Evolutionary conservation across 1,140 invertebrate species (phyloP), one percentile per base, ranked within the genome.

Genomic region (Pseudomyrmex cubaensis): DNA sequence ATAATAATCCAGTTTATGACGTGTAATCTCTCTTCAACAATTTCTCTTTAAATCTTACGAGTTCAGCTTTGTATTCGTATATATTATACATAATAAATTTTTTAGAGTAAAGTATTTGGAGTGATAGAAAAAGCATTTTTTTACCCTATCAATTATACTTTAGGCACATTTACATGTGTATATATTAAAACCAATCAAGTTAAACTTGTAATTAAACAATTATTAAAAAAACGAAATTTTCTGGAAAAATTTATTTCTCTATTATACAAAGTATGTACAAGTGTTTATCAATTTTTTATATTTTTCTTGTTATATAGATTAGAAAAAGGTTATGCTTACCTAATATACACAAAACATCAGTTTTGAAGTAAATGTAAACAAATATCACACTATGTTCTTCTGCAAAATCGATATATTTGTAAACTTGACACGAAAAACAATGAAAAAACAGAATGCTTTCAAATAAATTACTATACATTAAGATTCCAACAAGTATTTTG

Each of bases 31-130:
- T 78, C 56, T 50, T 1, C n/a, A 78, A 59, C 35, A 46, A 77
- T 35, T 9, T 52, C 59, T 77, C 69, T 62, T 70, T 25, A 69
- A 78, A 67, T 78, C 3, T 3, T 75, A 63, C 5, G 4, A 78
- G 20, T 67, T 77, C 57, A 25, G 50, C 35, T 48, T 59, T 12
- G 13, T 57, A 78, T 78, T 69, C 0, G 35, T 48, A 59, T 7
- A 62, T 9, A 17, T 57, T 57, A 57, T 57, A 57, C 35, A 52
- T n/a, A 59, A 67, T 46, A 22, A 12, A 22, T 67, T 46, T 77
- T 67, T 25, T 64, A 10, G 35, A 56, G 20, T 69, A 13, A 48
- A 69, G 20, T 25, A 48, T 64, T 77, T 10, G 35, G 5, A 69
- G 12, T 67, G n/a, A 10, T 25, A 13, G 8, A 15, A 78, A 17